Evolutionary conservation across 2,113 vertebrate species (phyloP).

Genomic region (Vulpes vulpes): DNA sequence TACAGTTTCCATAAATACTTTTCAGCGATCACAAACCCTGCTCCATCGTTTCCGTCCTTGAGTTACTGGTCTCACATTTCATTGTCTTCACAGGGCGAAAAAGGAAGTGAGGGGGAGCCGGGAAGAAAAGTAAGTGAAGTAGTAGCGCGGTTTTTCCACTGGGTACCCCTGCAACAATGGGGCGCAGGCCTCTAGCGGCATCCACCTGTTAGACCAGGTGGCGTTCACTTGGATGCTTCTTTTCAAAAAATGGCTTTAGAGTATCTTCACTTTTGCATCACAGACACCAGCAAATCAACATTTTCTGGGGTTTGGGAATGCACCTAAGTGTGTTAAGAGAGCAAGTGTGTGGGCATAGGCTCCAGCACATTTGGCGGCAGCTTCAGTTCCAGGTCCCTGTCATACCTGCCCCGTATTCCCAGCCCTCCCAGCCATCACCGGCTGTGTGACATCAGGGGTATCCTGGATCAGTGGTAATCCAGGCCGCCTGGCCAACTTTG

Average conservation of each 20-base stretch:
- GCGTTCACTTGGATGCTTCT: background rate
- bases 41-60: background rate
- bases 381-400: background rate
- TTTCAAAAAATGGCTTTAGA: background rate
- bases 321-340: background rate
- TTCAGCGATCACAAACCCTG: background rate
- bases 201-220: background rate
- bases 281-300: background rate
- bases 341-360: fast-evolving
- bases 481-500: background rate
- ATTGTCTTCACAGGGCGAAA: constrained; percentile 85
- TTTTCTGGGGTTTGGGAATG: background rate
- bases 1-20: background rate
- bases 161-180: too few species aligned
- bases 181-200: background rate
- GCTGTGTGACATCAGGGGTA: fast-evolving
- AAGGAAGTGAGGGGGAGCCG: constrained; percentile 87
- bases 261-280: background rate
- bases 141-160: background rate
- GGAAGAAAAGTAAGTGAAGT: constrained; percentile 90
- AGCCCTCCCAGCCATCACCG: fast-evolving
- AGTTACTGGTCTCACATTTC: background rate
- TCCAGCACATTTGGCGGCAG: fast-evolving
- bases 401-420: fast-evolving
- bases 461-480: fast-evolving